These are phyloP conservation scores for Hylaeus volcanicus DNA, from an alignment of 1,140 invertebrate species.

Conservation along the genomic window DNA sequence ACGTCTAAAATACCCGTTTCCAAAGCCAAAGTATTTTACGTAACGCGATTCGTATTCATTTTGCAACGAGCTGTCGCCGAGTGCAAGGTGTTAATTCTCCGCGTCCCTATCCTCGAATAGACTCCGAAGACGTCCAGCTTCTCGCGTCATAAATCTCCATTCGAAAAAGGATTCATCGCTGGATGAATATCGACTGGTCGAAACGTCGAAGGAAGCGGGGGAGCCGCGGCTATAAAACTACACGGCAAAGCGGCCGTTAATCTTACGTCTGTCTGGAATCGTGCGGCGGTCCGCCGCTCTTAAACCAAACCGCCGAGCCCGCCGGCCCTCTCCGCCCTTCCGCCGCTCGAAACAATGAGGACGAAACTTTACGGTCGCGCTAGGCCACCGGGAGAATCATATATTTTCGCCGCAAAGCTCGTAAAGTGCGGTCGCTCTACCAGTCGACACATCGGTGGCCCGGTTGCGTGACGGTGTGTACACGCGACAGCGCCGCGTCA, in stretches of 20 bases:
- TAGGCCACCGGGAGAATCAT: constrained; percentile 67
- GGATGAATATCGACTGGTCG: background rate
- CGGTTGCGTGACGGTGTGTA: constrained; percentile 15
- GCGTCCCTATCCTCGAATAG: no score
- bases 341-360: constrained; percentile 75
- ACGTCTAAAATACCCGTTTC: no score
- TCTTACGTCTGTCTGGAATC: constrained; percentile 70
- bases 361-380: constrained; percentile 74
- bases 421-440: constrained; percentile 72
- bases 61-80: no score
- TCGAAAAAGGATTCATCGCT: background rate
- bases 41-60: no score
- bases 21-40: no score
- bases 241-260: constrained; percentile 74
- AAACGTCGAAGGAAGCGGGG: constrained; percentile 27
- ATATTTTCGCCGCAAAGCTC: constrained; percentile 74
- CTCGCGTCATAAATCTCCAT: constrained; percentile 15
- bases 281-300: constrained; percentile 65
- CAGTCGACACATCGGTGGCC: constrained; percentile 58
- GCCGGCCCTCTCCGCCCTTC: constrained; percentile 51
- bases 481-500: constrained; percentile 53
- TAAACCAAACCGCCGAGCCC: constrained; percentile 54
- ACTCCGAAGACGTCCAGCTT: background rate
- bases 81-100: no score
- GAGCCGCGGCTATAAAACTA: constrained; percentile 50